A percentile compares a stretch with the other conserved stretches of the same genome.
Evolutionary conservation across 2,797 vertebrate genomes (phyloP).

Genomic region (Gorsachius magnificus): DNA sequence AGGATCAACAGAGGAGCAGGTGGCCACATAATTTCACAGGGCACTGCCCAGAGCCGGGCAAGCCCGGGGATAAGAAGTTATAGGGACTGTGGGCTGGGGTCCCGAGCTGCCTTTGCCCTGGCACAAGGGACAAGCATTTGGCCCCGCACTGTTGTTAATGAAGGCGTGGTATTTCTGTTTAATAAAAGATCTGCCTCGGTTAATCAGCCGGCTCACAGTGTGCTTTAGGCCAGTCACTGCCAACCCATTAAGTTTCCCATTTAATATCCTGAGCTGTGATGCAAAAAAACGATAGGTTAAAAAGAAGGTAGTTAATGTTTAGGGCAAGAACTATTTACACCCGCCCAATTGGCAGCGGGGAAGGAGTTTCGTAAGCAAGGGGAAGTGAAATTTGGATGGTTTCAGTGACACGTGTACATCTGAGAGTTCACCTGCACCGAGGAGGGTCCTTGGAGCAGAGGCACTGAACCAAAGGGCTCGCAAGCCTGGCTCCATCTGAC

Average conservation of each 20-base stretch:
- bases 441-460: not conserved
- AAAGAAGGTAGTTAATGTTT: not conserved
- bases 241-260: not conserved
- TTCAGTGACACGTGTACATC: not conserved
- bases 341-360: fast-evolving
- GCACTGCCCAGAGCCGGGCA: not conserved
- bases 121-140: not conserved
- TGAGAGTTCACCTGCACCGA: not conserved
- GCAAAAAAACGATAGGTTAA: not conserved
- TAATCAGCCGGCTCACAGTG: not conserved
- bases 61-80: not conserved
- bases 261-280: not conserved
- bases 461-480: fast-evolving
- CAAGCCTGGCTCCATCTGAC: not conserved
- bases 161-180: not conserved
- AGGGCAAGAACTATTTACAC: not conserved
- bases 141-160: not conserved
- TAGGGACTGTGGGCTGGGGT: not conserved
- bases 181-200: not conserved
- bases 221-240: not conserved
- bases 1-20: not conserved
- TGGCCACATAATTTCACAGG: not conserved
- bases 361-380: not conserved
- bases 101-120: not conserved
- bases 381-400: not conserved